A percentile compares a stretch with the other conserved stretches of the same genome.
Evolutionary conservation across 1,140 invertebrate species (phyloP).

Genomic region (Halesus radiatus): DNA sequence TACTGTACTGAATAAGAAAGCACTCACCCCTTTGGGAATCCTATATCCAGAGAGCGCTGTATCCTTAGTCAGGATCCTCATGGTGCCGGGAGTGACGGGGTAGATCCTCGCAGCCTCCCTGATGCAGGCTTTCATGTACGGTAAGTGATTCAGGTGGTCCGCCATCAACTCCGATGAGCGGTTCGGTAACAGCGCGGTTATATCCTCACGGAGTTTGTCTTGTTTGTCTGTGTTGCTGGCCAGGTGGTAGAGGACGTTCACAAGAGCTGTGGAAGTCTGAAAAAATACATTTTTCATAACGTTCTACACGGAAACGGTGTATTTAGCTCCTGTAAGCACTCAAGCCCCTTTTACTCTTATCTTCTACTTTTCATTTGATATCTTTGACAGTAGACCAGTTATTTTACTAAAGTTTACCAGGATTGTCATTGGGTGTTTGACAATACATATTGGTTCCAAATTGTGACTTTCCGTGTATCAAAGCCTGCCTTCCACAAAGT

Average conservation of each 20-base stretch:
- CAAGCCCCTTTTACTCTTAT: too few relatives aligned
- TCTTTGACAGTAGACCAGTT: too few relatives aligned
- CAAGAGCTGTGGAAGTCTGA: slow-evolving; percentile 61
- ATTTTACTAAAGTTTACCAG: too few relatives aligned
- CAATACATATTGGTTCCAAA: too few relatives aligned
- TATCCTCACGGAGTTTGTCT: slow-evolving; percentile 71
- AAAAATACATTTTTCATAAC: too few relatives aligned
- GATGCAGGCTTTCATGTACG: slow-evolving; percentile 76
- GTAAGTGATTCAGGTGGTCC: slow-evolving; percentile 70
- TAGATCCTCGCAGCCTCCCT: slow-evolving; percentile 75
- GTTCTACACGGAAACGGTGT: too few relatives aligned
- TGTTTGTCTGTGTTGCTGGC: slow-evolving; percentile 71
- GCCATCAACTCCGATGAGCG: slow-evolving; percentile 68
- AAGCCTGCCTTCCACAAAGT: too few relatives aligned
- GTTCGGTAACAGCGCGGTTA: slow-evolving; percentile 65
- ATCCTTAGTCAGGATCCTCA: slow-evolving; percentile 69
- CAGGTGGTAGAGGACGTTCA: slow-evolving; percentile 70
- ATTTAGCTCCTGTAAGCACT: too few relatives aligned
- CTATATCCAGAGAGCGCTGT: slow-evolving; percentile 72
- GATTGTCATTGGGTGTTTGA: too few relatives aligned
- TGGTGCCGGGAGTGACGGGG: slow-evolving; percentile 70
- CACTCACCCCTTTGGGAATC: slow-evolving; percentile 74
- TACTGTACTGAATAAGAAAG: too few relatives aligned
- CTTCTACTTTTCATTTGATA: too few relatives aligned
- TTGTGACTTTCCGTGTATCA: too few relatives aligned